A percentile compares a stretch with the other conserved stretches of the same genome.
phyloP scores from a whole-genome alignment of 2,888 invertebrate genomes.

The Pyrrhia umbra region DNA sequence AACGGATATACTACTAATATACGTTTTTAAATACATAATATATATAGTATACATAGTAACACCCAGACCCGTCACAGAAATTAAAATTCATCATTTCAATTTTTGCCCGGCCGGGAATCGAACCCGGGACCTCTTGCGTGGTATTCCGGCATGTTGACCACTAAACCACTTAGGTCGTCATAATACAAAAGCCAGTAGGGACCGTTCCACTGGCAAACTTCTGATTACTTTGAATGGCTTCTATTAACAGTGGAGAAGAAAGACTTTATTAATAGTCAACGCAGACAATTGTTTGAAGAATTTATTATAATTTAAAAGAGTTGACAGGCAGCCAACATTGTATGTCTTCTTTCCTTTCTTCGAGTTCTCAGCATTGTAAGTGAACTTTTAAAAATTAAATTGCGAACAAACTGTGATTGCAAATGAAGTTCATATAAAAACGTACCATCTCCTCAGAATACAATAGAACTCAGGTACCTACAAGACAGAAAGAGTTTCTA shows the following conservation, averaged over 20 bases:
- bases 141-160: too few species aligned
- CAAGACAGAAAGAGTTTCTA: neutral
- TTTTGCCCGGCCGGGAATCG: too few species aligned
- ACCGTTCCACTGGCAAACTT: neutral
- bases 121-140: too few species aligned
- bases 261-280: neutral
- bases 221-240: conserved; percentile 11
- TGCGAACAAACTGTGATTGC: conserved; percentile 4
- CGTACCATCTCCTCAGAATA: neutral
- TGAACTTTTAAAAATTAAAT: neutral
- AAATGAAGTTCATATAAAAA: neutral
- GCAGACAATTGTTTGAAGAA: conserved; percentile 6
- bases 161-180: too few species aligned
- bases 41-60: too few species aligned
- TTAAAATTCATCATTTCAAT: too few species aligned
- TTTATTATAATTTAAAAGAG: conserved; percentile 4
- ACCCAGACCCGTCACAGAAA: too few species aligned
- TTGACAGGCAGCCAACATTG: conserved; percentile 1
- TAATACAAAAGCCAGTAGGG: neutral
- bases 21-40: too few species aligned
- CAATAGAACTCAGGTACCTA: neutral
- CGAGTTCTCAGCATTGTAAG: neutral
- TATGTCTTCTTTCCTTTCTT: conserved; percentile 9
- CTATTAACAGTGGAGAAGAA: neutral
- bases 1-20: too few species aligned